Evolutionary conservation across 2,113 vertebrate genomes (phyloP), one percentile per base, ranked within the genome.

Genomic region (Sebastes fasciatus): DNA sequence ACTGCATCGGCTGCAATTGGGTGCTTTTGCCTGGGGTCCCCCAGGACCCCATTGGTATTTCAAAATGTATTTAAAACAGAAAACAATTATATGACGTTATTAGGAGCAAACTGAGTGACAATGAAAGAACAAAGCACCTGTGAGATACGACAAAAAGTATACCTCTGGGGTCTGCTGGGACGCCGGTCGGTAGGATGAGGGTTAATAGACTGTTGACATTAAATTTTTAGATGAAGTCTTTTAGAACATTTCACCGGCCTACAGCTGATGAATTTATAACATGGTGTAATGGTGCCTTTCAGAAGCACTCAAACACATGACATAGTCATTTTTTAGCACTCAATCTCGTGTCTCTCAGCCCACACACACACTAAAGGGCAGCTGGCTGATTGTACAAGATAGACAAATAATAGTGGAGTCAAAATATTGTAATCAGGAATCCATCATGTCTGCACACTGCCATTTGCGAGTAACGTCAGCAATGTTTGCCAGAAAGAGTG

Each of bases 181-280:
- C 34, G 34, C 34, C 34, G 34, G 34, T 34, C 3, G 34, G 34
- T 34, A 34, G 34, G 34, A 34, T 34, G 34, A 34, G 34, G 34
- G 34, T 34, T 34, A 34, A 34, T 34, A 34, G 34, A 34, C 34
- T 34, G 34, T 34, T 34, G 34, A 34, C 34, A 34, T 34, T 34
- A 4, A 34, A 9, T 9, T 21, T 57, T 55, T 55, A 5, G 14
- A 62, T 16, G 6, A 62, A 10, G 19, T 58, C 34, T 68, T 68
- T 73, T 3, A 42, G 34, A 54, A 82, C 70, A 71, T 75, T 46
- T 19, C 60, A n/a, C 46, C 5, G 5, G 17, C 5, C 19, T 51
- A 9, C 72, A 34, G 26, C 17, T 68, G 21, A 73, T 80, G 7
- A 68, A 72, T 65, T 74, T 71, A 14, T n/a, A 49, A 19, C 43